These are phyloP conservation scores for Agrotis segetum DNA, from an alignment of 2,888 invertebrate genomes.

Conservation along the genomic window DNA sequence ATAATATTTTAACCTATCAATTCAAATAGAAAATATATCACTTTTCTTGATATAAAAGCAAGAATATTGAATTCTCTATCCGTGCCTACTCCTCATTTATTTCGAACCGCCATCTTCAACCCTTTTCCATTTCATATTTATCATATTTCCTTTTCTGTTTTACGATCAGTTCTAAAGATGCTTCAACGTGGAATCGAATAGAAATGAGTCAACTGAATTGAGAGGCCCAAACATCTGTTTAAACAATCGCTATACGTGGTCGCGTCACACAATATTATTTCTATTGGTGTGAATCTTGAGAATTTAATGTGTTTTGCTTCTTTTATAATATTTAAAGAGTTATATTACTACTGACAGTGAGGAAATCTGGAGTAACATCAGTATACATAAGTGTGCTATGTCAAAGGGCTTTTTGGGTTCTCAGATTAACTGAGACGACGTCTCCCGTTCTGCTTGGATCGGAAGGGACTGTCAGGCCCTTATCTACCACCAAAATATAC, in stretches of 20 bases:
- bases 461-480: too few species aligned
- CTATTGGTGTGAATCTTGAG: constrained; percentile 33
- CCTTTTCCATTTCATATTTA: constrained; percentile 5
- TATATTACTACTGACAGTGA: too few species aligned
- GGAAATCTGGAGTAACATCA: too few species aligned
- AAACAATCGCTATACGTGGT: constrained; percentile 53
- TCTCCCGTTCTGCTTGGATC: too few species aligned
- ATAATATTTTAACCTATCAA: neutral
- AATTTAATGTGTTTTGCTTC: constrained; percentile 15
- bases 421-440: too few species aligned
- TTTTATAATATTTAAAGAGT: too few species aligned
- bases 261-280: constrained; percentile 44
- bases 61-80: neutral
- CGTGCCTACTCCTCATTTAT: neutral
- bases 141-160: constrained; percentile 18
- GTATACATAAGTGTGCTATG: too few species aligned
- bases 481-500: too few species aligned
- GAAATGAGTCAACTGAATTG: constrained; percentile 51
- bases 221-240: constrained; percentile 57
- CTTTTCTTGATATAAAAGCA: neutral
- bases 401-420: too few species aligned
- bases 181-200: constrained; percentile 37
- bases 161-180: constrained; percentile 37
- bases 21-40: neutral
- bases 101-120: neutral